These are phyloP conservation scores for Batillaria attramentaria DNA, from an alignment of 1,140 invertebrate species.

Conservation along the genomic window DNA sequence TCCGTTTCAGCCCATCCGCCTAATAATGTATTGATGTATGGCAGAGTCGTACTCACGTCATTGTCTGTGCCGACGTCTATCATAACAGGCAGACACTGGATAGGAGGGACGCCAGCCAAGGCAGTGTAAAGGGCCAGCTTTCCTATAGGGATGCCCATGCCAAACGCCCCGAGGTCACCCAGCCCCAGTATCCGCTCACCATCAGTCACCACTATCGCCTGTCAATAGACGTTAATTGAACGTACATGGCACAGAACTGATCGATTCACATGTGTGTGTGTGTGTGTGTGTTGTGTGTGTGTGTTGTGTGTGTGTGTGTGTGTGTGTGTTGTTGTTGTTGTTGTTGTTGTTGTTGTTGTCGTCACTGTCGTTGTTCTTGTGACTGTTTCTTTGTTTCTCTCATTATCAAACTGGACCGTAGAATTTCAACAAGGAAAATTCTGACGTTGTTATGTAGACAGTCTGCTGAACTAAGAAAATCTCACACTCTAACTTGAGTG, in stretches of 20 bases:
- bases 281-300: too few relatives aligned
- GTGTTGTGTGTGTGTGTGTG: too few relatives aligned
- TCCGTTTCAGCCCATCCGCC: too few relatives aligned
- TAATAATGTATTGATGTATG: too few relatives aligned
- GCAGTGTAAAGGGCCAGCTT: slow-evolving; percentile 67
- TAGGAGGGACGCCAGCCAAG: slow-evolving; percentile 59
- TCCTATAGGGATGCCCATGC: slow-evolving; percentile 69
- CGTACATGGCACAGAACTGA: too few relatives aligned
- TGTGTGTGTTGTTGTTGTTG: too few relatives aligned
- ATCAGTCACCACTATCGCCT: slow-evolving; percentile 76
- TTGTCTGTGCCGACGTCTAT: slow-evolving; percentile 67
- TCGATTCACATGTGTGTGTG: too few relatives aligned
- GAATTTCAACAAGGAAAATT: too few relatives aligned
- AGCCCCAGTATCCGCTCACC: slow-evolving; percentile 67
- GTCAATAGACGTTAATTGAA: slow-evolving; percentile 41
- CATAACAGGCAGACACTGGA: slow-evolving; percentile 62
- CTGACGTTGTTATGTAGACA: too few relatives aligned
- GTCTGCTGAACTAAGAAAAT: too few relatives aligned
- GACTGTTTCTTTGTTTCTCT: neutral
- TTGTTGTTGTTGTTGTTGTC: neutral
- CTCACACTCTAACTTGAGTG: too few relatives aligned
- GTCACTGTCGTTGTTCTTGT: neutral
- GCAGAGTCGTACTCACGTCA: slow-evolving; percentile 35
- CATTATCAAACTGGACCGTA: neutral
- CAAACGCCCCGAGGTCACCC: slow-evolving; percentile 65